Evolutionary conservation across 2,797 vertebrate species (phyloP).

Genomic region (Sebastes flavidus): DNA sequence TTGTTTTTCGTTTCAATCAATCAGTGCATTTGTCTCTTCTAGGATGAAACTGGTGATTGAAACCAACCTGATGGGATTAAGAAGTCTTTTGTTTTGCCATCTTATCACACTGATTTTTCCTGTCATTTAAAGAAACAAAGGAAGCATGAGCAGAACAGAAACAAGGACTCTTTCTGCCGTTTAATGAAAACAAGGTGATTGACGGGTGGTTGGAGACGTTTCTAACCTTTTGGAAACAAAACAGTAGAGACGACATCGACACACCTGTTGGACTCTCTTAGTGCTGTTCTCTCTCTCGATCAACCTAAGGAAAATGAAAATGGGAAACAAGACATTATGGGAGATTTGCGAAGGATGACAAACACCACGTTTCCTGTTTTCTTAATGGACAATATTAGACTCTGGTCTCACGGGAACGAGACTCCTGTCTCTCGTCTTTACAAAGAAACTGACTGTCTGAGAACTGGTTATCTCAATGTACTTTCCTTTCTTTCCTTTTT

Average conservation of each 20-base stretch:
- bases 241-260: constrained; percentile 14
- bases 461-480: constrained; percentile 60
- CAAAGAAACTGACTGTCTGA: constrained; percentile 67
- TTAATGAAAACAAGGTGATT: constrained; percentile 40
- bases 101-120: background rate
- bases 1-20: background rate
- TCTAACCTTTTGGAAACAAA: background rate
- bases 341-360: constrained; percentile 32
- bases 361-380: constrained; percentile 66
- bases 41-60: constrained; percentile 8
- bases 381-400: constrained; percentile 57
- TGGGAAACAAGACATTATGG: constrained; percentile 3
- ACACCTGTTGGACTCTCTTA: constrained; percentile 41
- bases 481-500: constrained; percentile 31
- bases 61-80: background rate
- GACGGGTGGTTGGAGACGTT: constrained; percentile 2
- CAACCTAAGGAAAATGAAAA: constrained; percentile 4
- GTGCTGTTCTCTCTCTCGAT: background rate
- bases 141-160: background rate
- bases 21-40: constrained; percentile 1
- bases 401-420: constrained; percentile 56
- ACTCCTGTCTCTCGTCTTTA: constrained; percentile 35
- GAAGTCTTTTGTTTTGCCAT: background rate
- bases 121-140: constrained; percentile 12
- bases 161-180: background rate